These are phyloP conservation scores for Sprattus sprattus DNA, from an alignment of 2,113 vertebrate species.

Conservation along the genomic window DNA sequence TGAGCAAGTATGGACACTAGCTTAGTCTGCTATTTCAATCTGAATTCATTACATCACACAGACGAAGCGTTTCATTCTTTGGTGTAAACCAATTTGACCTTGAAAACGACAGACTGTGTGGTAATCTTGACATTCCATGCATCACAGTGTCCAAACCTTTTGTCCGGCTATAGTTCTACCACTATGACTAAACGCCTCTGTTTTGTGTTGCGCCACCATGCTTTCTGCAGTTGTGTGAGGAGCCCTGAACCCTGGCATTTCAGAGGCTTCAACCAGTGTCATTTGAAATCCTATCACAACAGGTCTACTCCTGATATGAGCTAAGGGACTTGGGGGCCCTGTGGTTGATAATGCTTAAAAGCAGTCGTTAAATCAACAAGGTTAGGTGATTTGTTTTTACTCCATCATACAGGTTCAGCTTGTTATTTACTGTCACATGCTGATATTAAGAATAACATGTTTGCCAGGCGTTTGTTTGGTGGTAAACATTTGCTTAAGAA, in stretches of 20 bases:
- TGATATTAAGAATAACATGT: not conserved
- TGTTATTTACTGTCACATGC: not conserved
- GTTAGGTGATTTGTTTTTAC: not conserved
- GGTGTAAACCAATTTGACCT: not conserved
- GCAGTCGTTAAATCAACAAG: not conserved
- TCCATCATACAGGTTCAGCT: not conserved
- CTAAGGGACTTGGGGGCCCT: not conserved
- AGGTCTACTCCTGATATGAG: not conserved
- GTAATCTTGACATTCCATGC: not conserved
- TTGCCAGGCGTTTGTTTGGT: not conserved
- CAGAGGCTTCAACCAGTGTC: not conserved
- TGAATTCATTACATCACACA: no score
- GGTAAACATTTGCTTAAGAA: constrained; percentile 42
- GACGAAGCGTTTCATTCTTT: no score
- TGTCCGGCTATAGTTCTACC: not conserved
- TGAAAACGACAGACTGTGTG: not conserved
- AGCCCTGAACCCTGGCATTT: constrained; percentile 5
- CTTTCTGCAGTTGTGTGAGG: not conserved
- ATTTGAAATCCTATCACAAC: constrained; percentile 2
- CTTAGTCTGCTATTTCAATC: no score
- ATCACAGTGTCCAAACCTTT: not conserved
- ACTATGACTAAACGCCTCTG: not conserved
- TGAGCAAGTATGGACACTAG: no score
- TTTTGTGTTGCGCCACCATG: not conserved
- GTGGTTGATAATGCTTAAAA: not conserved